Conservation (phyloP, 1,140 invertebrate species). For the Aricia agestis region DNA sequence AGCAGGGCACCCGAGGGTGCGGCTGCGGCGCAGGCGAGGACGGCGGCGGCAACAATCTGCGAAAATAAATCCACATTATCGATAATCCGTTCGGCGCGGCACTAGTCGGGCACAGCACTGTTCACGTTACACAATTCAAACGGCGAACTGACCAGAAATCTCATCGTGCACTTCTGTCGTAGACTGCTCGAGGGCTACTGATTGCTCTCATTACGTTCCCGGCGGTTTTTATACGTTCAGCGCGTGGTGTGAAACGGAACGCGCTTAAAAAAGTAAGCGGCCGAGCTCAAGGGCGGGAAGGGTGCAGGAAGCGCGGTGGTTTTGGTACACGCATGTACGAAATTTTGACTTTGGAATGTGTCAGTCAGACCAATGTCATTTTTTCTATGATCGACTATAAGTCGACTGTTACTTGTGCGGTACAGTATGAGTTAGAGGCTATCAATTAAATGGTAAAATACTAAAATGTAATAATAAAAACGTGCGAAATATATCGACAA, state of each 20-base stretch:
- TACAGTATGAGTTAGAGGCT: not conserved
- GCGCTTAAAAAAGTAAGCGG: constrained; percentile 71
- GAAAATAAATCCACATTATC: constrained; percentile 44
- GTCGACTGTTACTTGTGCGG: not conserved
- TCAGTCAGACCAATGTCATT: constrained; percentile 17
- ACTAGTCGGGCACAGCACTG: constrained; percentile 36
- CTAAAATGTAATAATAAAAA: too few relatives aligned
- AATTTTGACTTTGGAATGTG: constrained; percentile 37
- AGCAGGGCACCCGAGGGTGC: constrained; percentile 58
- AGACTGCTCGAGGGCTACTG: constrained; percentile 74
- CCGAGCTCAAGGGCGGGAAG: constrained; percentile 65
- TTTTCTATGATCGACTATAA: constrained; percentile 17
- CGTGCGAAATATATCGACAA: too few relatives aligned
- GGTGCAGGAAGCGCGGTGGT: constrained; percentile 50
- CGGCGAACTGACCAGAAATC: constrained; percentile 67
- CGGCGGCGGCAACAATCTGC: constrained; percentile 66
- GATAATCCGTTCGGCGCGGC: constrained; percentile 32
- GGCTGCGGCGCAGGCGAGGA: constrained; percentile 67
- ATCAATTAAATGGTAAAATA: not conserved
- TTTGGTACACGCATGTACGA: constrained; percentile 43
- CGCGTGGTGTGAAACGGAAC: constrained; percentile 58
- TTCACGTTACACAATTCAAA: constrained; percentile 39
- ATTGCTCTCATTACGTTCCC: constrained; percentile 63
- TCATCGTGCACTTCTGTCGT: constrained; percentile 73
- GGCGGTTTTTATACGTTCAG: constrained; percentile 58